Conservation (phyloP, 2,797 vertebrate species). For the Dermochelys coriacea region DNA sequence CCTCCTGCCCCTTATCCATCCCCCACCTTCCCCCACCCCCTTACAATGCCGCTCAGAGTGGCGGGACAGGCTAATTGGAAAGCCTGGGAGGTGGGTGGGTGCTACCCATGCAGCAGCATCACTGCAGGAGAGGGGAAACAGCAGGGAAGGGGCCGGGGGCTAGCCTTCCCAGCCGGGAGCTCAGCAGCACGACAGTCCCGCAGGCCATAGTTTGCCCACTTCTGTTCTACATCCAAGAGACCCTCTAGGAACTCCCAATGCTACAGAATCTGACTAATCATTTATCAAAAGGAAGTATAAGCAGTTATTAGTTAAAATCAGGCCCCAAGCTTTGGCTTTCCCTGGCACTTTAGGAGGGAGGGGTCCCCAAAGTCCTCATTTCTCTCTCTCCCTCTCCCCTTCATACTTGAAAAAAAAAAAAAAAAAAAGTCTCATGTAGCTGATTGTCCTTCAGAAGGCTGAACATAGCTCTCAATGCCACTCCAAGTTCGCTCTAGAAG, state of each 20-base stretch:
- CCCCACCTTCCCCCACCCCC: too few species aligned
- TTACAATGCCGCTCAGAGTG: too few species aligned
- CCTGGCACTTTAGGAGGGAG: neutral
- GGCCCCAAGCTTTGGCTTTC: neutral
- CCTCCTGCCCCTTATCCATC: too few species aligned
- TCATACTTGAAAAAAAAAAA: neutral
- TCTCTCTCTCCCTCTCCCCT: neutral
- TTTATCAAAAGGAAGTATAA: neutral
- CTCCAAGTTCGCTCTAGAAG: neutral
- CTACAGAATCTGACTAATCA: neutral
- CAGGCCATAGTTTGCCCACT: too few species aligned
- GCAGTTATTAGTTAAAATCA: neutral
- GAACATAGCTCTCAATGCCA: neutral
- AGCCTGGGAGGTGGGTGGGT: too few species aligned
- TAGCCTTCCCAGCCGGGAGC: too few species aligned
- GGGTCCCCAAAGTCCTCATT: neutral
- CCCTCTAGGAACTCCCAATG: neutral
- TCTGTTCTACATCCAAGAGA: neutral
- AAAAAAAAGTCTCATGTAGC: neutral
- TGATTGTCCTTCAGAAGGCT: neutral
- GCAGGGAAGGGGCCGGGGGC: too few species aligned
- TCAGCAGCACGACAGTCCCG: too few species aligned
- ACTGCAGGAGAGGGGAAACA: too few species aligned
- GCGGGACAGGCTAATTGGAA: too few species aligned
- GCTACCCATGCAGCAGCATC: too few species aligned